Base-by-base conservation (phyloP, 2,113 vertebrate genomes). In the Heloderma charlesbogerti region DNA sequence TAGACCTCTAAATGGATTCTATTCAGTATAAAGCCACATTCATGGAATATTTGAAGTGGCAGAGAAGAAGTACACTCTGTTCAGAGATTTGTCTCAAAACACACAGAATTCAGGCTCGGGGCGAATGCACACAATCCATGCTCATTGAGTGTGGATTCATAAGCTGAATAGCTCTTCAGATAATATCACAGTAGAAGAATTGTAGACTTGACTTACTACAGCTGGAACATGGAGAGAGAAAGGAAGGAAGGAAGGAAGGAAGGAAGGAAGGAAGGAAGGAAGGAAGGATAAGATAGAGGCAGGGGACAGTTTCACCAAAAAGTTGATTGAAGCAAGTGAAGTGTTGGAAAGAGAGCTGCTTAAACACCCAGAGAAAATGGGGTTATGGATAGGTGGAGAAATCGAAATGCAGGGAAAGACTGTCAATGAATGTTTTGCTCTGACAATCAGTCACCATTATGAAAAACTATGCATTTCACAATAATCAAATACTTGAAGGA, bases 391-490 rank as follows among this genome's bases (percentile, higher is more conserved):
- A 45, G 40, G 6, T 83, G n/a, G n/a, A 63, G 57, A 48, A 37
- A 37, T 6, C n/a, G 84, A 72, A 72, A 86, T 72, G 31, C 8
- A 54, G 54, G 43, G 45, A 72, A 48, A 69, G 63, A 31, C 83
- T 85, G 13, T 34, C 84, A 86, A 72, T 86, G 67, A 48, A 72
- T 12, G 29, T 40, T 51, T 51, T 15, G 27, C 22, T 83, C 45
- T 51, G 45, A 51, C 45, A 86, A 86, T 45, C 43, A 51, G 67
- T 34, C 67, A 72, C 71, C 6, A 16, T 57, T 87, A 40, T 87
- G 34, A 75, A 87, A 87, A 74, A 48, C 48, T 27, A 87, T 74
- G 10, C 85, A 74, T 74, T 87, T 87, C 85, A 87, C 20, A 87
- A 37, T 87, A 75, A 66, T 88, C 27, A 66, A 63, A 72, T 63